A percentile compares a stretch with the other conserved stretches of the same genome.
Conservation (phyloP, 2,888 invertebrate genomes). For the Drosophila limbata region DNA sequence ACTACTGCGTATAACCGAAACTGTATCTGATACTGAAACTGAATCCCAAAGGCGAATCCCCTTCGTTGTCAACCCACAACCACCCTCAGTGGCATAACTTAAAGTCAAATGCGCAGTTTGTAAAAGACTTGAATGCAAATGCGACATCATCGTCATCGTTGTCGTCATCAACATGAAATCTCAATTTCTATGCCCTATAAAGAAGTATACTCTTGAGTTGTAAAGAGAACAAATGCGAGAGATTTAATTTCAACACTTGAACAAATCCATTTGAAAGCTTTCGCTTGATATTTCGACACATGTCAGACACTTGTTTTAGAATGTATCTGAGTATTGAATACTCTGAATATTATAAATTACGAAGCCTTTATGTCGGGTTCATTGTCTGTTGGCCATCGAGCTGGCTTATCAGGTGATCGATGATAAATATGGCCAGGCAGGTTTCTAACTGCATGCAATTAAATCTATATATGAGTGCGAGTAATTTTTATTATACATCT, state of each 20-base stretch:
- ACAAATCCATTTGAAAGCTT: conserved; percentile 11
- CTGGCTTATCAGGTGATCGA: conserved; percentile 64
- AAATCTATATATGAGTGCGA: conserved; percentile 3
- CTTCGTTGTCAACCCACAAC: conserved; percentile 19
- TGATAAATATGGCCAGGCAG: conserved; percentile 56
- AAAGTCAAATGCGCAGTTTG: conserved; percentile 44
- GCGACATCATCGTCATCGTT: conserved; percentile 17
- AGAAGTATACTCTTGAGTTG: conserved; percentile 1
- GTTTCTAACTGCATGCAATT: conserved; percentile 38
- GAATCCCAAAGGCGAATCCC: not conserved
- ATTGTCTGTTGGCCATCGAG: conserved; percentile 18
- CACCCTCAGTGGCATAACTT: conserved; percentile 39
- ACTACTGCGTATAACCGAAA: conserved; percentile 62
- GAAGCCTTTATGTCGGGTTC: conserved; percentile 22
- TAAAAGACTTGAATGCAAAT: conserved; percentile 21
- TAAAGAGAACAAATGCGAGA: not conserved
- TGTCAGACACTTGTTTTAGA: conserved; percentile 43
- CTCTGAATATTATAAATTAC: conserved; percentile 1
- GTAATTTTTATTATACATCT: conserved; percentile 3
- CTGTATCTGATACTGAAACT: not conserved
- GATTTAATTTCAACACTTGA: not conserved
- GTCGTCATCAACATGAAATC: conserved; percentile 27
- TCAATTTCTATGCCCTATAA: conserved; percentile 31
- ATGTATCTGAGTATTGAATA: conserved; percentile 8
- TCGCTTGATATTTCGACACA: conserved; percentile 14